Conservation (phyloP, 1,140 invertebrate species). For the Zaprionus taronus region DNA sequence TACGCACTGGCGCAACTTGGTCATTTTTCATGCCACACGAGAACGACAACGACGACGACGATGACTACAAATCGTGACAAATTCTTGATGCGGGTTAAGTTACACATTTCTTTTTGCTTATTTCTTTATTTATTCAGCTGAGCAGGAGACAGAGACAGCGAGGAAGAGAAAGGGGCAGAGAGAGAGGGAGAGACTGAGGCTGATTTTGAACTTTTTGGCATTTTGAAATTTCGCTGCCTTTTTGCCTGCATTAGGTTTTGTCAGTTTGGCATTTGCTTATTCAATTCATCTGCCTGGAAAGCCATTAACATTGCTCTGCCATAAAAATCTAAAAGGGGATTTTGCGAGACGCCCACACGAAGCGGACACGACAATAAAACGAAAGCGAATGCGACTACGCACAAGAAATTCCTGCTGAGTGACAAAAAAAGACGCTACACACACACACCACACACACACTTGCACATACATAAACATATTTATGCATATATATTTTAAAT, state of each 20-base stretch:
- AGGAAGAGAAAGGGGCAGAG: not conserved
- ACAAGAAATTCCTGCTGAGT: slow-evolving; percentile 38
- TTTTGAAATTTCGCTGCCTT: slow-evolving; percentile 57
- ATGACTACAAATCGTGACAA: slow-evolving; percentile 82
- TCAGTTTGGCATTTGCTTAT: slow-evolving; percentile 49
- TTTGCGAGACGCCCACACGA: slow-evolving; percentile 1
- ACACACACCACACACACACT: not conserved
- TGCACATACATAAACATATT: not conserved
- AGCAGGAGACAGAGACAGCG: not conserved
- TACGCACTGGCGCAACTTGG: slow-evolving; percentile 70
- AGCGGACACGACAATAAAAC: slow-evolving; percentile 38
- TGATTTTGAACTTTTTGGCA: slow-evolving; percentile 63
- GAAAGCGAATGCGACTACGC: slow-evolving; percentile 25
- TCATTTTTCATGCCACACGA: slow-evolving; percentile 76
- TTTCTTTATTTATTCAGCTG: slow-evolving; percentile 31
- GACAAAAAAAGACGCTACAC: not conserved
- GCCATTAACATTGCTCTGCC: slow-evolving; percentile 53
- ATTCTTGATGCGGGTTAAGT: slow-evolving; percentile 81
- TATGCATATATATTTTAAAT: slow-evolving; percentile 61
- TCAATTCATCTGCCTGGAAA: slow-evolving; percentile 60
- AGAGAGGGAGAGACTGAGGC: not conserved
- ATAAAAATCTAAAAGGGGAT: slow-evolving; percentile 53
- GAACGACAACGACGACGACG: slow-evolving; percentile 61
- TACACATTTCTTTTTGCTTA: slow-evolving; percentile 63
- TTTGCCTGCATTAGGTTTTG: slow-evolving; percentile 35